A percentile compares a stretch with the other conserved stretches of the same genome.
These are phyloP conservation scores for Loxodonta africana DNA, from an alignment of 2,113 vertebrate genomes.

Conservation along the genomic window DNA sequence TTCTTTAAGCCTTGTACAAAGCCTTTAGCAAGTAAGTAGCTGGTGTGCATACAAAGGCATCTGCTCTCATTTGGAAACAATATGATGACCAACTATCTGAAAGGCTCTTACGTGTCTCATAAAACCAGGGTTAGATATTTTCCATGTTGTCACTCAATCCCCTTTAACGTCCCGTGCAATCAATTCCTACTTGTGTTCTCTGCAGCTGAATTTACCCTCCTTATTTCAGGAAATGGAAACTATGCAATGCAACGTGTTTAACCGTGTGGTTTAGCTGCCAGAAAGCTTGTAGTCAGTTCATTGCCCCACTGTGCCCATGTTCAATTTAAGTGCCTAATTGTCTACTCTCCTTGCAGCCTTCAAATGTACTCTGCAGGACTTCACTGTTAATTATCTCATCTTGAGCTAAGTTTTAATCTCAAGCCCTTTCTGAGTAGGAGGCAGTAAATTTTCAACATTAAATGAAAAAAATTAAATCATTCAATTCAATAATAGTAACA, in stretches of 20 bases:
- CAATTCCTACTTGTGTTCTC: slow-evolving; percentile 21
- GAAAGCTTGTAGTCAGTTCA: neutral
- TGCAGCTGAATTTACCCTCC: slow-evolving; percentile 36
- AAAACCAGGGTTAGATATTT: slow-evolving; percentile 47
- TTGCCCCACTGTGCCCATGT: neutral
- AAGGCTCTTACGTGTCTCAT: slow-evolving; percentile 51
- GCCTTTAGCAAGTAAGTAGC: neutral
- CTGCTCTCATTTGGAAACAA: slow-evolving; percentile 49
- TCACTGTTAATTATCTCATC: neutral
- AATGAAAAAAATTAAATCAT: neutral
- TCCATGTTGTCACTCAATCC: neutral
- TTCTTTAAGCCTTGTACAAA: neutral
- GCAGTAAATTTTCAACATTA: neutral
- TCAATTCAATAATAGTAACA: neutral
- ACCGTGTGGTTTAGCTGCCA: neutral
- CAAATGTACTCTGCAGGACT: neutral
- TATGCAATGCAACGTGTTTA: neutral
- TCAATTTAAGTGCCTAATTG: neutral
- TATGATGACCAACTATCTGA: neutral
- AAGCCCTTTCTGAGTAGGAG: neutral
- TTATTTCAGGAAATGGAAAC: slow-evolving; percentile 11
- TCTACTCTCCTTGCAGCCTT: neutral
- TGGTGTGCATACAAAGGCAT: neutral
- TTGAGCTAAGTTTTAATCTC: neutral
- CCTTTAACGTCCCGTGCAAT: neutral